These are phyloP conservation scores for Drosophila cardini DNA, from an alignment of 1,140 invertebrate genomes.

Conservation along the genomic window DNA sequence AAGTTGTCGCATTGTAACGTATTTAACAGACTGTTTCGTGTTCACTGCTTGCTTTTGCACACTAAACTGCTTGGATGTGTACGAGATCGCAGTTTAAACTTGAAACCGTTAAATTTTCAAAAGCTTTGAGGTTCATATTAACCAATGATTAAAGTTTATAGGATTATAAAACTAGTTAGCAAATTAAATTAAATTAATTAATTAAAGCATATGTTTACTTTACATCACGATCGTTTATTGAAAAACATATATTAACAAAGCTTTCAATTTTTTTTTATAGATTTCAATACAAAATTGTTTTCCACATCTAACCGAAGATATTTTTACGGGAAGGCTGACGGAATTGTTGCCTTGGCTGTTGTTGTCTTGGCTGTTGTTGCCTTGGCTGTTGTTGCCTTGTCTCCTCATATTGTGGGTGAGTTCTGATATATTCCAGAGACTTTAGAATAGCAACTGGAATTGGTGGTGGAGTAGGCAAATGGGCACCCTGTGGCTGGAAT, in stretches of 20 bases:
- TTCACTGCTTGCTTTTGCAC: no score
- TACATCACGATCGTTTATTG: conserved; percentile 34
- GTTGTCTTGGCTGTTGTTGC: not conserved
- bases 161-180: no score
- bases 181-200: no score
- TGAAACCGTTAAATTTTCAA: no score
- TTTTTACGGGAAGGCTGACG: not conserved
- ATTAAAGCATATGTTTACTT: not conserved
- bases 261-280: conserved; percentile 1
- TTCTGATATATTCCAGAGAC: conserved; percentile 87
- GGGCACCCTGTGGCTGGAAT: conserved; percentile 89
- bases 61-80: no score
- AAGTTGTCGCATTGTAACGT: no score
- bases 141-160: no score
- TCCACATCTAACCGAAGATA: conserved; percentile 11
- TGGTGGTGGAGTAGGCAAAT: conserved; percentile 91
- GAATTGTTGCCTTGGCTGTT: not conserved
- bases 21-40: no score
- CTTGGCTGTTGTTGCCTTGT: not conserved
- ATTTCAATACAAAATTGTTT: not conserved
- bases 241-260: conserved; percentile 29
- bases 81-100: no score
- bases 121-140: no score
- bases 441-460: conserved; percentile 90
- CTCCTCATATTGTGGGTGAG: conserved; percentile 83